Percentiles rank a stretch among this genome's conserved stretches.
Evolutionary conservation across 2,888 invertebrate genomes (phyloP).

Genomic region (Lucinisca nassula): DNA sequence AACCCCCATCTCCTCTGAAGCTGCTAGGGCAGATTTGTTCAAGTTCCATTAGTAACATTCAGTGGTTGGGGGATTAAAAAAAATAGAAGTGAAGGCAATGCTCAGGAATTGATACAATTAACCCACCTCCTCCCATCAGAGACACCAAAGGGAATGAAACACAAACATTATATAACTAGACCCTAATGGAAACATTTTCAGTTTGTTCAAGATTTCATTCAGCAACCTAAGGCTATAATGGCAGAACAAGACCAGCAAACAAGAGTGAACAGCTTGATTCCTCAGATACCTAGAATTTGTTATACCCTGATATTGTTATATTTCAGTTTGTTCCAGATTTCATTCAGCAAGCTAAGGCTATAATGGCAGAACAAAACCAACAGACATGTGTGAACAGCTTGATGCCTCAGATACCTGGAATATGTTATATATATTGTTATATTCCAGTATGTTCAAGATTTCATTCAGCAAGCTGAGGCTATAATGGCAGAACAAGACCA

Average conservation of each 20-base stretch:
- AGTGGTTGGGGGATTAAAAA: too few species aligned
- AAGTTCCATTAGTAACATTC: too few species aligned
- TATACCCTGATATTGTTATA: conserved; percentile 59
- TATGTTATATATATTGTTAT: conserved; percentile 71
- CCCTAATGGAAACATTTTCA: too few species aligned
- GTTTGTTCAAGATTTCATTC: conserved; percentile 79
- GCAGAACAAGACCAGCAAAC: conserved; percentile 54
- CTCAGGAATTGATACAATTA: too few species aligned
- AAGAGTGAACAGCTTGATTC: conserved; percentile 76
- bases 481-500: conserved; percentile 63
- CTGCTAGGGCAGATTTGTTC: too few species aligned
- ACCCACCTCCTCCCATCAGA: too few species aligned
- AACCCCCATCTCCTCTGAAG: too few species aligned
- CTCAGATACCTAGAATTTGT: conserved; percentile 79
- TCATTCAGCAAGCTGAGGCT: conserved; percentile 74
- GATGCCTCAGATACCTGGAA: conserved; percentile 77
- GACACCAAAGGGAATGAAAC: too few species aligned
- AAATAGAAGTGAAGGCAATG: too few species aligned
- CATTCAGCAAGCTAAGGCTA: conserved; percentile 72
- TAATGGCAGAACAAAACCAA: conserved; percentile 62
- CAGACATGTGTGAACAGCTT: conserved; percentile 72
- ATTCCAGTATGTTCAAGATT: conserved; percentile 79
- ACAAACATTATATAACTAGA: too few species aligned
- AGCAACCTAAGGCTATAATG: conserved; percentile 72
- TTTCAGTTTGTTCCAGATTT: conserved; percentile 80